These are phyloP conservation scores for Ormyrus labotus DNA, from an alignment of 2,888 invertebrate genomes.

Conservation along the genomic window DNA sequence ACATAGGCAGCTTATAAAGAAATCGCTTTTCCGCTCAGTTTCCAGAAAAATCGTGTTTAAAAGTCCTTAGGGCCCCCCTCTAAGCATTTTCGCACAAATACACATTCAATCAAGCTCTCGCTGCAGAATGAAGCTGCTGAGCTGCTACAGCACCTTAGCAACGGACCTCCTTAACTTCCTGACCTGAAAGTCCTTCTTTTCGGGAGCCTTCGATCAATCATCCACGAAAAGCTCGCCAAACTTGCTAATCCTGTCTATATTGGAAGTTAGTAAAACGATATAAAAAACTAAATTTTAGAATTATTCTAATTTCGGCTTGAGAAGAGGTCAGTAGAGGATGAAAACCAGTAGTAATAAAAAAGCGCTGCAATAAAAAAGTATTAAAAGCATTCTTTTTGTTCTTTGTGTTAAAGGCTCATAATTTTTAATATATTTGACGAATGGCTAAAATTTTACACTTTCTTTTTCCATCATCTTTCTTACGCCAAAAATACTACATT, in stretches of 20 bases:
- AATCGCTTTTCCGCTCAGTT: too few relatives aligned
- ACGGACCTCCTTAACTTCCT: slow-evolving; percentile 30
- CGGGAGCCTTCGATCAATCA: slow-evolving; percentile 28
- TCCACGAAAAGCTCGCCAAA: not conserved
- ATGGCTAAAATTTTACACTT: too few relatives aligned
- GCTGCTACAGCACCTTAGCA: slow-evolving; percentile 8
- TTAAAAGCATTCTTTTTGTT: too few relatives aligned
- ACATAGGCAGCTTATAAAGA: too few relatives aligned
- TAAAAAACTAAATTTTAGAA: slow-evolving; percentile 5
- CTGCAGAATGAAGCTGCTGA: not conserved
- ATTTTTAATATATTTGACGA: too few relatives aligned
- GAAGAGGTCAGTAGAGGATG: too few relatives aligned
- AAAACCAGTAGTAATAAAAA: too few relatives aligned
- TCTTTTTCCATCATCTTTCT: too few relatives aligned
- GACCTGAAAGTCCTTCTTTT: slow-evolving; percentile 15
- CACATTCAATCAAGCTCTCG: slow-evolving; percentile 7
- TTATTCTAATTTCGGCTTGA: not conserved
- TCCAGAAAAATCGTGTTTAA: too few relatives aligned
- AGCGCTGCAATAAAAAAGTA: too few relatives aligned
- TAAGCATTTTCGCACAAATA: not conserved
- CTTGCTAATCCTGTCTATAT: slow-evolving; percentile 14
- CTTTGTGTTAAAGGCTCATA: too few relatives aligned
- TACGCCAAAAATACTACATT: too few relatives aligned
- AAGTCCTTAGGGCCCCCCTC: not conserved
- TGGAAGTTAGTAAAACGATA: not conserved